Conservation (phyloP, 2,797 vertebrate genomes). For the Todus mexicanus region DNA sequence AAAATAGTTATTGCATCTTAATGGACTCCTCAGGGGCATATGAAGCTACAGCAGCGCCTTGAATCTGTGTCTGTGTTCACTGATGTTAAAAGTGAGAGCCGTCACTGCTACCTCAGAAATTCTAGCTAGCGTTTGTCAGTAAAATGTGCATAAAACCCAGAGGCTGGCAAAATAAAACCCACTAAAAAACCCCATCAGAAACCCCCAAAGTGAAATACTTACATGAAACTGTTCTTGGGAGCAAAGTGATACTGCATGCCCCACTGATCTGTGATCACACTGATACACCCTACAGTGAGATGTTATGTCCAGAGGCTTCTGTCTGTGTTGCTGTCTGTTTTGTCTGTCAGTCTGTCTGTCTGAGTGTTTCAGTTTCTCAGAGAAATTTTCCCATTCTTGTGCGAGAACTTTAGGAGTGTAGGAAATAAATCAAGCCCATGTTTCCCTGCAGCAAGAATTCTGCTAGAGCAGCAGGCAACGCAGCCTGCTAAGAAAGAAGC, state of each 20-base stretch:
- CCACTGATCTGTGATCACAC: not conserved
- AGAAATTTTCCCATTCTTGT: not conserved
- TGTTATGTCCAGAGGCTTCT: not conserved
- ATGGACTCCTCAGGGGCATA: not conserved
- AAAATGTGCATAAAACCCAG: not conserved
- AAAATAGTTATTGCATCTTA: conserved; percentile 2
- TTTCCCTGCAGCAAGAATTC: not conserved
- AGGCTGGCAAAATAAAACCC: not conserved
- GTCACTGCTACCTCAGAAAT: not conserved
- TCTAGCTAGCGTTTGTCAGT: not conserved
- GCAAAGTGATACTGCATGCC: conserved; percentile 27
- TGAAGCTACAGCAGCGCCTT: not conserved
- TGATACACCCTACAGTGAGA: not conserved
- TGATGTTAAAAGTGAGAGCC: not conserved
- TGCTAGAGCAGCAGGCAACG: not conserved
- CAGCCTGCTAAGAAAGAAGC: not conserved
- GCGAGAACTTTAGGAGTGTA: not conserved
- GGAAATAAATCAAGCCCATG: not conserved
- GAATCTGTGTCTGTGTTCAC: not conserved
- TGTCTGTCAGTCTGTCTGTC: not conserved
- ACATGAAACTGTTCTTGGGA: conserved; percentile 53
- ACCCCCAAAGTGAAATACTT: not conserved
- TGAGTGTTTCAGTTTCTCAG: not conserved
- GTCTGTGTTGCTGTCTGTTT: not conserved
- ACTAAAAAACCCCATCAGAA: not conserved